These are phyloP conservation scores for Drosophila ambigua DNA, from an alignment of 1,140 invertebrate species.

Conservation along the genomic window DNA sequence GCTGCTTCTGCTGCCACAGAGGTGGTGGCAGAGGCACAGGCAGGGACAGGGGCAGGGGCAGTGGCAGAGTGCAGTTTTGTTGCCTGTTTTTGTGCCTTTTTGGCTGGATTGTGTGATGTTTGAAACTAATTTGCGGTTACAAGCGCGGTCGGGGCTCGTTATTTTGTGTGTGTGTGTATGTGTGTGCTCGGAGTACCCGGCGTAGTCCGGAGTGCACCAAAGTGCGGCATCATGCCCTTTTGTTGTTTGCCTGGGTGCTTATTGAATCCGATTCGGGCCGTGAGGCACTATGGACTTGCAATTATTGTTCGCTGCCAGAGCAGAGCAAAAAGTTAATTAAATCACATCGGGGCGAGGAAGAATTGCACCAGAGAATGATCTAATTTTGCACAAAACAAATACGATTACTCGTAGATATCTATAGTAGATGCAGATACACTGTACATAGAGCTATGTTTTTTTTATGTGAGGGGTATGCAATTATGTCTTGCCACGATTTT, in stretches of 20 bases:
- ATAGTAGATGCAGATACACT: conserved; percentile 10
- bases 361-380: conserved; percentile 61
- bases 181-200: no score
- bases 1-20: conserved; percentile 15
- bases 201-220: conserved; percentile 39
- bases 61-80: conserved; percentile 56
- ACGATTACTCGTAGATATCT: neutral
- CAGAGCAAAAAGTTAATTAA: conserved; percentile 65
- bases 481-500: conserved; percentile 50
- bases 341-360: conserved; percentile 24
- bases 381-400: conserved; percentile 36
- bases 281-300: conserved; percentile 39
- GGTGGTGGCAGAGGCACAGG: neutral
- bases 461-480: conserved; percentile 4
- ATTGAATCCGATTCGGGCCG: conserved; percentile 55
- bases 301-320: conserved; percentile 41
- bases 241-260: conserved; percentile 59
- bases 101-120: conserved; percentile 58
- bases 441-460: neutral
- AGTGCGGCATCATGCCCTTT: conserved; percentile 79
- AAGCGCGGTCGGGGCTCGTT: conserved; percentile 53
- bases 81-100: conserved; percentile 52
- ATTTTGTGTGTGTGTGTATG: conserved; percentile 5
- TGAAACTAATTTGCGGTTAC: conserved; percentile 80
- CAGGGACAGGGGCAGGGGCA: conserved; percentile 16